phyloP scores from a whole-genome alignment of 2,888 invertebrate genomes.

The Conomelus anceps region DNA sequence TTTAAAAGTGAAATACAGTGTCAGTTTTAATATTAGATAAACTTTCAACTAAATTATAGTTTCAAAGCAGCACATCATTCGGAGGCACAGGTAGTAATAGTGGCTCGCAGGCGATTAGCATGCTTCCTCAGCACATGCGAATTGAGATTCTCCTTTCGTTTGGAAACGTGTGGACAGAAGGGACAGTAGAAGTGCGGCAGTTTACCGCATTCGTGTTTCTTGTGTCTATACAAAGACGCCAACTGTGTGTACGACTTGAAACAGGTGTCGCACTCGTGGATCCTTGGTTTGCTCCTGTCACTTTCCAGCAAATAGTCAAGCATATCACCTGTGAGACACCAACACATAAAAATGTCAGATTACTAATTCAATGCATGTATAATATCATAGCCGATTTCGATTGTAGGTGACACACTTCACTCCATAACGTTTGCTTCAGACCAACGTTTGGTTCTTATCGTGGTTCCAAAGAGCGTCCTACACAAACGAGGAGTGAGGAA shows the following conservation, averaged over 20 bases:
- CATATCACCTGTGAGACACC: background rate
- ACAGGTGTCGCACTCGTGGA: constrained; percentile 21
- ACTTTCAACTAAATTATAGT: no score
- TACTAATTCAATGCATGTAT: no score
- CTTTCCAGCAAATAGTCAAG: background rate
- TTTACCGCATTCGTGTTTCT: constrained; percentile 33
- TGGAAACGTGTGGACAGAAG: constrained; percentile 26
- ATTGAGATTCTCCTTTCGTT: constrained; percentile 26
- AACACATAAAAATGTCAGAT: background rate
- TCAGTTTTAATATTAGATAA: no score
- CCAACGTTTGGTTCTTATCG: no score
- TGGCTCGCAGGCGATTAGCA: background rate
- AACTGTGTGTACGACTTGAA: constrained; percentile 20
- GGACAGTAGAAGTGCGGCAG: constrained; percentile 41
- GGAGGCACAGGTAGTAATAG: no score
- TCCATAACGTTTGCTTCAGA: no score
- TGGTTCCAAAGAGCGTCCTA: no score
- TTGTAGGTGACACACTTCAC: no score
- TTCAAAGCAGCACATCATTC: no score
- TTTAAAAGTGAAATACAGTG: no score
- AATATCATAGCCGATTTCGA: no score
- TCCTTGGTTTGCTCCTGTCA: background rate
- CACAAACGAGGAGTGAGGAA: no score
- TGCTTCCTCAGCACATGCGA: constrained; percentile 21
- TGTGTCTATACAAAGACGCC: constrained; percentile 37